Evolutionary conservation across 2,113 vertebrate genomes (phyloP).

Genomic region (Eolophus roseicapilla): DNA sequence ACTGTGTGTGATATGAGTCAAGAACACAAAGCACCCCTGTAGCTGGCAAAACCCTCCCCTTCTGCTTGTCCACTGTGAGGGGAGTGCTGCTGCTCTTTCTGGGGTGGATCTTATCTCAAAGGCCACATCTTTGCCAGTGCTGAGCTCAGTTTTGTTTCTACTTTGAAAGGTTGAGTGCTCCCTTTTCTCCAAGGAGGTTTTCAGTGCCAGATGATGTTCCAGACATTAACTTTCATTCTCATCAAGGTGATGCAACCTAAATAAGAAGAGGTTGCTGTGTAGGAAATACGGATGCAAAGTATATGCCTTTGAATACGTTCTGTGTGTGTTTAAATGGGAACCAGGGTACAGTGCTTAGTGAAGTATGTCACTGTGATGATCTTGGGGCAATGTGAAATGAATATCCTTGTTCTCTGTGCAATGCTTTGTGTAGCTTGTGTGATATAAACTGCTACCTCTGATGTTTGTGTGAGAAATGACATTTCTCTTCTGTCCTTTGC

Average conservation of each 20-base stretch:
- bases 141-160: background rate
- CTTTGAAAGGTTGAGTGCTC: background rate
- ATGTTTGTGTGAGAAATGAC: slow-evolving; percentile 65
- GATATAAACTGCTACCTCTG: background rate
- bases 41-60: background rate
- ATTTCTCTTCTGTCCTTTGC: slow-evolving; percentile 71
- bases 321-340: background rate
- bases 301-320: background rate
- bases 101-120: background rate
- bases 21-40: background rate
- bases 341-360: background rate
- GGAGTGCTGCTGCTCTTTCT: background rate
- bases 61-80: background rate
- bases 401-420: background rate
- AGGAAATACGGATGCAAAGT: background rate
- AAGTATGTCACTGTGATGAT: background rate
- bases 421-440: background rate
- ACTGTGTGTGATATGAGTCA: background rate
- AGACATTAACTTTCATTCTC: slow-evolving; percentile 17
- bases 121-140: background rate
- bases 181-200: background rate
- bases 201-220: background rate
- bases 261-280: background rate
- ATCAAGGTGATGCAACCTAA: background rate
- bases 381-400: background rate